phyloP scores from a whole-genome alignment of 2,797 vertebrate genomes.

The Gadopsis bispinosus region DNA sequence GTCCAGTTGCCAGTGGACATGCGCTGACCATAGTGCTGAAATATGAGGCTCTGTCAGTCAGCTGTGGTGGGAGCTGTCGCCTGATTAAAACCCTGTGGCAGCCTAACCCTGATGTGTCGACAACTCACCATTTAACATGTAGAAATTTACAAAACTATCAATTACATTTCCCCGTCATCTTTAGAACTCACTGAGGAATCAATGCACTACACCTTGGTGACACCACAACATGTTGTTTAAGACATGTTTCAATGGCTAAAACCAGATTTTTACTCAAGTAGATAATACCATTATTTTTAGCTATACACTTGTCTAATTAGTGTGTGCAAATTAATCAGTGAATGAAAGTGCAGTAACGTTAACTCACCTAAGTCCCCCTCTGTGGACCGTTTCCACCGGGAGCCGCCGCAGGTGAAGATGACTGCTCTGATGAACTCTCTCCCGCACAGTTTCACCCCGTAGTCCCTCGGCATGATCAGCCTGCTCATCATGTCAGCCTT shows the following conservation, averaged over 20 bases:
- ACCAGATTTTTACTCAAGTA: neutral
- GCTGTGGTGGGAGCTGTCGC: neutral
- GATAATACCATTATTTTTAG: neutral
- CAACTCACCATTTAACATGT: neutral
- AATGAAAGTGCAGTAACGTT: neutral
- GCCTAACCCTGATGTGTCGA: neutral
- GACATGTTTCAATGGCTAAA: neutral
- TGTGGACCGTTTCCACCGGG: slow-evolving; percentile 86
- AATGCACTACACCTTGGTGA: neutral
- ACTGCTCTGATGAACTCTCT: slow-evolving; percentile 92
- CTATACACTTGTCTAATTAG: neutral
- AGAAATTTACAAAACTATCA: neutral
- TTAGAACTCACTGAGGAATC: neutral
- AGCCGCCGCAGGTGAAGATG: slow-evolving; percentile 92
- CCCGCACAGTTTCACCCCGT: slow-evolving; percentile 89
- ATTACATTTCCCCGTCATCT: neutral
- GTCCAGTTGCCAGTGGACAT: neutral
- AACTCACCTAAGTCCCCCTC: slow-evolving; percentile 67
- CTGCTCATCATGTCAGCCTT: slow-evolving; percentile 64
- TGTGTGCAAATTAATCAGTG: neutral
- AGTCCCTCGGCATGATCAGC: slow-evolving; percentile 76
- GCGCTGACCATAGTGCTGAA: slow-evolving; percentile 50
- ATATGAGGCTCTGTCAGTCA: neutral
- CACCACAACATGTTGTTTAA: neutral
- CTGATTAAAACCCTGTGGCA: neutral